Evolutionary conservation across 2,113 vertebrate species (phyloP), one percentile per base, ranked within the genome.

Genomic region (Ranitomeya imitator): DNA sequence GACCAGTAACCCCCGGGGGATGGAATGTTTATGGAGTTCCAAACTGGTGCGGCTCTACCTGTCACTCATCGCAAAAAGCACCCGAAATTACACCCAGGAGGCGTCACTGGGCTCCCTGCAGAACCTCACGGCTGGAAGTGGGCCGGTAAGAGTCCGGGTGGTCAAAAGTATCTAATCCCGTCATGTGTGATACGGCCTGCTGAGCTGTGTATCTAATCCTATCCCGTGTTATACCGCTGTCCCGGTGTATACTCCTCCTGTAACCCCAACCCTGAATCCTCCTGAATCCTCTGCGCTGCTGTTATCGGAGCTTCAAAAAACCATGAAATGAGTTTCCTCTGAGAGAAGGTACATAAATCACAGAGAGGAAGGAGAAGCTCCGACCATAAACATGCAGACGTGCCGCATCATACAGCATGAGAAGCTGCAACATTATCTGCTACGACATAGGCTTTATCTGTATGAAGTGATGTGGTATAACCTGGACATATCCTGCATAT

Each of bases 41-140:
- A 97, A 96, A 13, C 94, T 96, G 10, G 91, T 98, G 37, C 95
- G 98, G 86, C 97, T 98, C 95, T 99, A 99, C 89, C 90, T 99
- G 91, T 99, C 97, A 0, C 94, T 99, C 86, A 95, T 99, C n/a
- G 97, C 96, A 79, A 95, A 97, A 90, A 98, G 97, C 83, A 90
- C 86, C 77, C 94, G 95, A 13, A 96, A 93, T 85, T 92, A 93
- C 90, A 98, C 97, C 0, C 96, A 96, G 92, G 95, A 97, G 88
- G 97, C 97, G 0, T 96, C 97, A 0, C 83, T 98, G 15, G 98
- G 97, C 57, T 97, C 98, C 0, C 95, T 99, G 85, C 98, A 98
- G 94, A 99, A 99, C 93, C 96, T 99, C 92, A 99, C 98, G 0
- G 96, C 97, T 0, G 96, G 96, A 67, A 96, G 85, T 0, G 95